Percentiles rank a stretch among this genome's conserved stretches.
phyloP scores from a whole-genome alignment of 1,140 invertebrate genomes.

The Cydia splendana region DNA sequence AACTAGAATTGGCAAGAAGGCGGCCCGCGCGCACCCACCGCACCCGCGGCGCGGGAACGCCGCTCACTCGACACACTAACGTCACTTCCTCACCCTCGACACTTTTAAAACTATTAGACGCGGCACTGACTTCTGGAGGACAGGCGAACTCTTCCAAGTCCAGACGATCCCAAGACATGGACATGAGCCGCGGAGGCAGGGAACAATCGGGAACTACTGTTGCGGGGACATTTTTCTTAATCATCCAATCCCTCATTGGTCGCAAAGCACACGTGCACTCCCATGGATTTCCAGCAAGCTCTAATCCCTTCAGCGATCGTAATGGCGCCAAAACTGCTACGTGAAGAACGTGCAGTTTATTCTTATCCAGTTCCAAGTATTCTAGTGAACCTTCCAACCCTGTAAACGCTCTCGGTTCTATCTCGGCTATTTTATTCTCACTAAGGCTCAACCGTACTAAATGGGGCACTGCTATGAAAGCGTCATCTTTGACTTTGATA shows the following conservation, averaged over 20 bases:
- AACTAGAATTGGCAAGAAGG: conserved; percentile 70
- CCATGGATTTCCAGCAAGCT: conserved; percentile 89
- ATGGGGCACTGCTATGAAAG: conserved; percentile 85
- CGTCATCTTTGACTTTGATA: conserved; percentile 83
- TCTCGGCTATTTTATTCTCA: conserved; percentile 83
- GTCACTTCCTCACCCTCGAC: conserved; percentile 87
- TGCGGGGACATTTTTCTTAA: conserved; percentile 86
- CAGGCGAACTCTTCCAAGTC: conserved; percentile 91
- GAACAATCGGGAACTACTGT: conserved; percentile 83
- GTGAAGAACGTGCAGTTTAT: conserved; percentile 84
- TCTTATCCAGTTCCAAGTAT: conserved; percentile 88
- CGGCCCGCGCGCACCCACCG: conserved; percentile 82
- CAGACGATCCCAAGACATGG: conserved; percentile 86
- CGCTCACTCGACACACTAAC: conserved; percentile 85
- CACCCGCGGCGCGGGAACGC: conserved; percentile 83
- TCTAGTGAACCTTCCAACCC: conserved; percentile 86
- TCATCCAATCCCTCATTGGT: conserved; percentile 88
- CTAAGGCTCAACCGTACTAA: conserved; percentile 87
- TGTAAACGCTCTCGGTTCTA: conserved; percentile 86
- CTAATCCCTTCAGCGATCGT: conserved; percentile 85
- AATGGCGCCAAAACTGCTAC: conserved; percentile 84
- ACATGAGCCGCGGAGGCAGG: conserved; percentile 81
- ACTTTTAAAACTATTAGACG: conserved; percentile 80
- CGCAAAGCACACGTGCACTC: conserved; percentile 89
- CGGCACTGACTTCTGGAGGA: conserved; percentile 82